Evolutionary conservation across 2,113 vertebrate species (phyloP).

Genomic region (Misgurnus anguillicaudatus): DNA sequence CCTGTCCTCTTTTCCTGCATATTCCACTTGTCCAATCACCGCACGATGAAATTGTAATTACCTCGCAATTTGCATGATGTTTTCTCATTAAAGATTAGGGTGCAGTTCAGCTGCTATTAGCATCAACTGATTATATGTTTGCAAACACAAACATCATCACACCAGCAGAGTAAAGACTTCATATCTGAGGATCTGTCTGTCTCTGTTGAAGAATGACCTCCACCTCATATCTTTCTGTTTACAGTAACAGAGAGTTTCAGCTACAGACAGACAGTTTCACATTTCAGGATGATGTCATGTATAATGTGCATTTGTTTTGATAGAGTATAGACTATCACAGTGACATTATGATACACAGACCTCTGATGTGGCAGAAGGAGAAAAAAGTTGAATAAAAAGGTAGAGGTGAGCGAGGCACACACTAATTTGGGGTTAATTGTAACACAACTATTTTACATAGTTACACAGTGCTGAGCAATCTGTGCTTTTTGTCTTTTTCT

Average conservation of each 20-base stretch:
- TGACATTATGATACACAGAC: no score
- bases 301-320: no score
- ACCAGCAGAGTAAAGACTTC: constrained; percentile 9
- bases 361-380: no score
- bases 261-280: neutral
- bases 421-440: no score
- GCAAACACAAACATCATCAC: constrained; percentile 55
- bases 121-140: constrained; percentile 61
- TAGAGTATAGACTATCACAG: no score
- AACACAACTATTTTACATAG: no score
- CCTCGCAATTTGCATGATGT: constrained; percentile 60
- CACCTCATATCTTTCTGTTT: neutral
- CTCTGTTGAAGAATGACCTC: neutral
- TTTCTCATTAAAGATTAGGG: constrained; percentile 62
- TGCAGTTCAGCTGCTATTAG: constrained; percentile 56
- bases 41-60: constrained; percentile 59
- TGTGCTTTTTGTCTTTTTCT: no score
- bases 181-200: constrained; percentile 4
- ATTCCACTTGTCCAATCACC: constrained; percentile 48
- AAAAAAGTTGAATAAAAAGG: no score
- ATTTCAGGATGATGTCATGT: no score
- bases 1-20: constrained; percentile 28
- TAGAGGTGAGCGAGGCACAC: no score
- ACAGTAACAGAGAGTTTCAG: neutral
- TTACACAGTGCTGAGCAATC: no score